These are phyloP conservation scores for Momotus momota DNA, from an alignment of 2,797 vertebrate genomes.

Conservation along the genomic window DNA sequence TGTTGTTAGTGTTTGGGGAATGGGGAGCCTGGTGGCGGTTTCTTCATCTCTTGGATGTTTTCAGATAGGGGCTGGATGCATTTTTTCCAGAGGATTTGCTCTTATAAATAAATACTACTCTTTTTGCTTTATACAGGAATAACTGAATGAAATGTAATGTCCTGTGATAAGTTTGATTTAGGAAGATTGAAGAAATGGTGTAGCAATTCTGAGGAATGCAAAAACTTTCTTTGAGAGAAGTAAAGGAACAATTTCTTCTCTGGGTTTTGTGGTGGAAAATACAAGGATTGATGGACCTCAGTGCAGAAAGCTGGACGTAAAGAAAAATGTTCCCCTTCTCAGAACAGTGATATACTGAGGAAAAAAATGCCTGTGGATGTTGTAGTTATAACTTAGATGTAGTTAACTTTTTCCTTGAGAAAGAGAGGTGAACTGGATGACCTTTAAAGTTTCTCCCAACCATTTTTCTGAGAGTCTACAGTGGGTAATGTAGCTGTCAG, in stretches of 20 bases:
- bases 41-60: background rate
- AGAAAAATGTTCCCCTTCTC: slow-evolving; percentile 5
- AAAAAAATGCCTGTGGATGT: background rate
- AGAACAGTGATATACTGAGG: background rate
- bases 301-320: background rate
- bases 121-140: background rate
- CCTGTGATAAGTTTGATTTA: background rate
- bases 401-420: background rate
- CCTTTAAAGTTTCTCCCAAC: background rate
- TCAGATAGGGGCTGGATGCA: background rate
- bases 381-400: background rate
- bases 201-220: background rate
- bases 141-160: background rate
- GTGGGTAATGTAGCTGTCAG: background rate
- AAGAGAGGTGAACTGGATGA: background rate
- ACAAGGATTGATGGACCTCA: background rate
- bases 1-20: background rate
- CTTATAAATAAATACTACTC: background rate
- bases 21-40: background rate
- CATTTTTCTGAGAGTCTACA: background rate
- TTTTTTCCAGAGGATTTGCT: background rate
- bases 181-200: background rate
- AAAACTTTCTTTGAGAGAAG: background rate
- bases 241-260: background rate
- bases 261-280: background rate